phyloP scores from a whole-genome alignment of 2,797 vertebrate genomes.

The Sebastes vulpes region DNA sequence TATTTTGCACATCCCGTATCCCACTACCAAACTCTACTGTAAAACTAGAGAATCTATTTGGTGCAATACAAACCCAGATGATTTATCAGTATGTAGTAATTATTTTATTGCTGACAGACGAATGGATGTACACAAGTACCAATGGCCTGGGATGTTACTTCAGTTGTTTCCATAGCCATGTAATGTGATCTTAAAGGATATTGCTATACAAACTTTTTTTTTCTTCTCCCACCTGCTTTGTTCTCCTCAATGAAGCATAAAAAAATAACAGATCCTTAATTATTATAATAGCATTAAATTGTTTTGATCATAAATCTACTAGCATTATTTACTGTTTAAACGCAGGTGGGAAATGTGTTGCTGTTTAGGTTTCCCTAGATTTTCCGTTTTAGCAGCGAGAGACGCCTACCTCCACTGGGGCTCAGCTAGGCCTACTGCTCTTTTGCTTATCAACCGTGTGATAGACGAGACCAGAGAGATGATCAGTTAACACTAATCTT shows the following conservation, averaged over 20 bases:
- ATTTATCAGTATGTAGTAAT: slow-evolving; percentile 75
- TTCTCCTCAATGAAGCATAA: slow-evolving; percentile 29
- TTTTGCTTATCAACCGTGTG: slow-evolving; percentile 34
- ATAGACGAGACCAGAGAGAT: slow-evolving; percentile 23
- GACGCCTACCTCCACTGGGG: slow-evolving; percentile 62
- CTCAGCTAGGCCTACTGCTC: slow-evolving; percentile 45
- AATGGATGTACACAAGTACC: slow-evolving; percentile 79
- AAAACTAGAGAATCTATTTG: slow-evolving; percentile 70
- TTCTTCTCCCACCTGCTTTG: slow-evolving; percentile 31
- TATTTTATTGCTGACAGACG: slow-evolving; percentile 79
- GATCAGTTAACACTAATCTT: slow-evolving; percentile 64
- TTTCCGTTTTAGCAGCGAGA: slow-evolving; percentile 42
- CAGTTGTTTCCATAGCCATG: slow-evolving; percentile 52
- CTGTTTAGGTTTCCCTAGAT: slow-evolving; percentile 16
- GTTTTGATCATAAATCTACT: slow-evolving; percentile 17
- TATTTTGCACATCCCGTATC: slow-evolving; percentile 79
- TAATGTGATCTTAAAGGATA: slow-evolving; percentile 58
- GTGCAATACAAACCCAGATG: slow-evolving; percentile 83
- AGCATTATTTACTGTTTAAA: slow-evolving; percentile 56
- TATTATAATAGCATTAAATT: slow-evolving; percentile 51
- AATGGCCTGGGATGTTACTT: slow-evolving; percentile 62
- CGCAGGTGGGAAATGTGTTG: slow-evolving; percentile 48
- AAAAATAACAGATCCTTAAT: slow-evolving; percentile 25
- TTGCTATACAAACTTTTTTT: slow-evolving; percentile 19
- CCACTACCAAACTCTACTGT: slow-evolving; percentile 72